Base-by-base conservation (phyloP, 1,140 invertebrate species). In the Periplaneta americana region DNA sequence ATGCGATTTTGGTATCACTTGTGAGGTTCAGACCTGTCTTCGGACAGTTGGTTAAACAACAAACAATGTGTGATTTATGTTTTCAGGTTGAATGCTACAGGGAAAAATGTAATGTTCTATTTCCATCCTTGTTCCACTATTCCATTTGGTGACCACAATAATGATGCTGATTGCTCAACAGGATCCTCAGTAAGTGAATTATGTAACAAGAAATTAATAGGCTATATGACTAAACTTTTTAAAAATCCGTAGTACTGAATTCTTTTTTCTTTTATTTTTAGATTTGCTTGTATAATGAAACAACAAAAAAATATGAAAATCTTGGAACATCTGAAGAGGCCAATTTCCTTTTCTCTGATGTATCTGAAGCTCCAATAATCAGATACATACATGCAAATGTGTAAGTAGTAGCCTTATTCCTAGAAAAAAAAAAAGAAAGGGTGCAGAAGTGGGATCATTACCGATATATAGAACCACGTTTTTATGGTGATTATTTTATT, bases 131-230 rank as follows among this genome's bases (percentile, higher is more conserved):
- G 80, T 34, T 74, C 80, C 17, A 34, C 74, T 36, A n/a, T 57
- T 35, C 37, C n/a, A 34, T 31, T 35, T 36, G 80, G 80, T 17
- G 18, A 80, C 32, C 33, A 35, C n/a, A 35, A 31, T 22, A 34
- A 34, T 28, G n/a, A 8, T 15, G 36, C 35, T 37, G 57, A 34
- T 31, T 80, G 80, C 74, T 22, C 37, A 8, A 17, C 33, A 36
- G 80, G 66, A 31, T 22, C 48, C 36, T 80, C 80, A 37, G 80
- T 80, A 80, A 80, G 80, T 80, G 11, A 39, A 34, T 34, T 75
- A 34, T 75, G 17, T 0, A 17, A 32, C 4, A n/a, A 74, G 32
- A 31, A 74, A n/a, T 31, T n/a, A n/a, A n/a, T n/a, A n/a, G n/a
- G n/a, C n/a, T n/a, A n/a, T n/a, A n/a, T n/a, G n/a, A n/a, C n/a